Evolutionary conservation across 2,888 invertebrate species (phyloP), one percentile per base, ranked within the genome.

Genomic region (Drosophila algonquin): DNA sequence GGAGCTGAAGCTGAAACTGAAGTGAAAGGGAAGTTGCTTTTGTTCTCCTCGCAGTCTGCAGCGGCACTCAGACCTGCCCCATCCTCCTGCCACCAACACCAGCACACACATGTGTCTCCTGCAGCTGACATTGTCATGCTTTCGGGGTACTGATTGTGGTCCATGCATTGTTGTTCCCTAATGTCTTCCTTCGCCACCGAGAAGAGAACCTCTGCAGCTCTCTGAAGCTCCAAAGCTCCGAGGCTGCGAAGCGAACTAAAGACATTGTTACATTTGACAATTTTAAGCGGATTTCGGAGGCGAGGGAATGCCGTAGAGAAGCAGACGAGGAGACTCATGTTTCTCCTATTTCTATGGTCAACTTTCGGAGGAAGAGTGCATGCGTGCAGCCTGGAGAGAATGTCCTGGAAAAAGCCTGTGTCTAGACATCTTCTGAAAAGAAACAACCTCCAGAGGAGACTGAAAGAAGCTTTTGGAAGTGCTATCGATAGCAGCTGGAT

Each of bases 261-360:
- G 50, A 54, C 70, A 54, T 69, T 69, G 69, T 69, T 60, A 69
- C 50, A 59, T 69, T 69, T 59, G 69, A 69, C 35, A 70, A 71
- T 69, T 69, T 70, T 32, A 70, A 69, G 70, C 71, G 61, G 48
- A 70, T 70, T 69, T 69, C 44, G 30, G 48, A 62, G 1, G 14
- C 27, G 10, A 48, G 62, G 35, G 24, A n/a, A 59, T 16, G 59
- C 32, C 2, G 1, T 10, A 35, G 35, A 12, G 12, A 2, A 35
- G 32, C 10, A 10, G 32, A 21, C 3, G 8, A 3, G n/a, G 7
- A 5, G 10, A 60, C 27, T 32, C 16, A 40, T 54, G 40, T 47
- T 48, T 9, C 32, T 50, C 9, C 18, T 18, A 46, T 56, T 45
- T n/a, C n/a, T 40, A n/a, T 40, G 40, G 40, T 40, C 40, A 40